Evolutionary conservation across 2,113 vertebrate genomes (phyloP).

Genomic region (Gymnorhina tibicen): DNA sequence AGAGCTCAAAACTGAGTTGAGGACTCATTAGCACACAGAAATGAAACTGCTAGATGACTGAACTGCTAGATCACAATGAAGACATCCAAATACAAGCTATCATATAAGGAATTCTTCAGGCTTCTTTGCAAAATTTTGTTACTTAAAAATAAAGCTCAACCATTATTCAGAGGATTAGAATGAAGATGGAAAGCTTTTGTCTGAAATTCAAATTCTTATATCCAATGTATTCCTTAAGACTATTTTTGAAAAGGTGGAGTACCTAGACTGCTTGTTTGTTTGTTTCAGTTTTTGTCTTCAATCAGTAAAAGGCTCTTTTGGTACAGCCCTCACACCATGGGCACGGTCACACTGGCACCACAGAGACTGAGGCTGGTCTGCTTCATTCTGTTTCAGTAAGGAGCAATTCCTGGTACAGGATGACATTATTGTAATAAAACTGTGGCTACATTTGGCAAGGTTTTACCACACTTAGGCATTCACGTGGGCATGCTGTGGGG

Average conservation of each 20-base stretch:
- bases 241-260: neutral
- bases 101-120: neutral
- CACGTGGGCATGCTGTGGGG: fast-evolving
- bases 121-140: neutral
- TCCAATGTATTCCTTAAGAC: neutral
- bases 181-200: neutral
- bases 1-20: neutral
- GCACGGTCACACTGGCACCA: no score
- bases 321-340: neutral
- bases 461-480: neutral
- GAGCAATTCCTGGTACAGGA: neutral
- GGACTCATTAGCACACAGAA: neutral
- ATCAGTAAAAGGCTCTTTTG: neutral
- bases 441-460: neutral
- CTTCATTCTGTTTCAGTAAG: neutral
- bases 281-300: neutral
- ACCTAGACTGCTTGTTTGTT: neutral
- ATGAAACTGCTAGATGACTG: neutral
- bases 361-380: neutral
- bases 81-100: neutral
- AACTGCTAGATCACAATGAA: neutral
- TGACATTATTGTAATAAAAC: neutral
- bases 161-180: neutral
- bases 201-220: neutral
- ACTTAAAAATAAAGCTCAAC: neutral